These are phyloP conservation scores for Manis crassicaudata DNA, from an alignment of 2,797 vertebrate species.

Conservation along the genomic window DNA sequence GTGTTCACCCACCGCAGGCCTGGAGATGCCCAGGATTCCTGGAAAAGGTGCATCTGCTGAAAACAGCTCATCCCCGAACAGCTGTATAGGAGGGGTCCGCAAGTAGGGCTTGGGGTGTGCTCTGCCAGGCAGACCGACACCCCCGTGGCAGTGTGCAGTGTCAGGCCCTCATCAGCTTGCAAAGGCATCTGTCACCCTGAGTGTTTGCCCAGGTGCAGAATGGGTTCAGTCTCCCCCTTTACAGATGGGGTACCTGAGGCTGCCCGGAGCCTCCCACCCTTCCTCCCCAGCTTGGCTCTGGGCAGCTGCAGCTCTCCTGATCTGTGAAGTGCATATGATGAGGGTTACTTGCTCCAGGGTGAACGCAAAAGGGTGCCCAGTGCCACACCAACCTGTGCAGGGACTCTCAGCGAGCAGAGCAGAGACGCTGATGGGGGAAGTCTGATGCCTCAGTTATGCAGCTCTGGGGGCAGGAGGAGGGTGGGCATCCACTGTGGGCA, in stretches of 20 bases:
- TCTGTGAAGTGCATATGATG: neutral
- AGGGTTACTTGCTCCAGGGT: rapidly evolving
- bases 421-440: rapidly evolving
- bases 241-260: neutral
- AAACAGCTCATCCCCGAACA: too few species aligned
- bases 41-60: neutral
- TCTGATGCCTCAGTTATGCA: rapidly evolving
- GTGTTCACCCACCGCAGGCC: too few species aligned
- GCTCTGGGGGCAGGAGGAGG: too few species aligned
- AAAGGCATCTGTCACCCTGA: constrained; percentile 29
- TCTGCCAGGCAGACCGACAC: constrained; percentile 82
- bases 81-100: neutral
- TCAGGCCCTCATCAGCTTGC: neutral
- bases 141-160: constrained; percentile 88
- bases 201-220: neutral
- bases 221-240: neutral
- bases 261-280: neutral
- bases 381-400: rapidly evolving
- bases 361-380: rapidly evolving
- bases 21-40: too few species aligned
- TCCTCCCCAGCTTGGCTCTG: neutral
- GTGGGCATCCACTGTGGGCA: neutral
- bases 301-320: neutral
- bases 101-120: neutral
- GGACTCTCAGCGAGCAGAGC: too few species aligned